These are phyloP conservation scores for Limonius californicus DNA, from an alignment of 1,140 invertebrate species.

Conservation along the genomic window DNA sequence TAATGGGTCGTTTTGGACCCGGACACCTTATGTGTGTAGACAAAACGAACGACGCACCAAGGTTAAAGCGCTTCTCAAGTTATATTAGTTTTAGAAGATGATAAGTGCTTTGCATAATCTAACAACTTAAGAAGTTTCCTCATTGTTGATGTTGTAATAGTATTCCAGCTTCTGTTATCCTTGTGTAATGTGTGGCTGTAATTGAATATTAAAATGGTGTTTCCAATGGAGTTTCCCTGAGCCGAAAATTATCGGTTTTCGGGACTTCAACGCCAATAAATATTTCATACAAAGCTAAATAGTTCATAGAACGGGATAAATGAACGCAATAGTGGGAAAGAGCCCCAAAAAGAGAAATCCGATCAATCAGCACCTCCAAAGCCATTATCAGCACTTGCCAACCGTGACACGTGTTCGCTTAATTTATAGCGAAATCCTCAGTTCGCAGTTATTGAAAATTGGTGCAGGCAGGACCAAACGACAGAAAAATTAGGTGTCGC, in stretches of 20 bases:
- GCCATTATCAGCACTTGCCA: constrained; percentile 12
- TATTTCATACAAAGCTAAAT: too few species aligned
- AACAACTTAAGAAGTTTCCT: constrained; percentile 2
- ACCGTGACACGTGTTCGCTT: not conserved
- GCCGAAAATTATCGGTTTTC: too few species aligned
- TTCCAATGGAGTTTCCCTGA: too few species aligned
- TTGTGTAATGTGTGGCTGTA: not conserved
- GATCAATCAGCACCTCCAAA: not conserved
- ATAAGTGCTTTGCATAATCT: constrained; percentile 11
- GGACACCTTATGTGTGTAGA: too few species aligned
- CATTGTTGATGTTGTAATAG: not conserved
- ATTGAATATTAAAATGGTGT: not conserved
- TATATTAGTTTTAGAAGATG: constrained; percentile 13
- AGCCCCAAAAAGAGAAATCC: not conserved
- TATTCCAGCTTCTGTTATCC: not conserved
- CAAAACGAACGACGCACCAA: too few species aligned
- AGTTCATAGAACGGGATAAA: too few species aligned
- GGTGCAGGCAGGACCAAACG: too few species aligned
- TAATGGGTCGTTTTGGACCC: not conserved
- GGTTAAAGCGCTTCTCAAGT: constrained; percentile 7
- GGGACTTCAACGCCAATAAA: too few species aligned
- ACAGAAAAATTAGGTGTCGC: too few species aligned
- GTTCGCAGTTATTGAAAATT: too few species aligned
- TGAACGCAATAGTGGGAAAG: not conserved
- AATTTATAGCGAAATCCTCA: constrained; percentile 3